Conservation (phyloP, 1,140 invertebrate genomes). For the Eriosoma lanigerum region DNA sequence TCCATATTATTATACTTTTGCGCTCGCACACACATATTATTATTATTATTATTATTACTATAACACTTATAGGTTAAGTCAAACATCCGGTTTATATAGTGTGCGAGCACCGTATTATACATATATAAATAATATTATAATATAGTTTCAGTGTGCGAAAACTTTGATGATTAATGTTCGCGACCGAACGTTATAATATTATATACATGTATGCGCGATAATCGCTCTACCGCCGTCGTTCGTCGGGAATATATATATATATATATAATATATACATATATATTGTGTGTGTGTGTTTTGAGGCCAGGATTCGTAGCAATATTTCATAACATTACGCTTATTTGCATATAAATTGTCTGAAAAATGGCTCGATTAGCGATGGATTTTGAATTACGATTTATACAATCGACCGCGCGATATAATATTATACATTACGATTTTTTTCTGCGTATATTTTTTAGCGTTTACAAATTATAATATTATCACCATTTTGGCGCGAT, state of each 20-base stretch:
- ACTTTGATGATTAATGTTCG: conserved; percentile 24
- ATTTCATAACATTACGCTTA: too few relatives aligned
- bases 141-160: neutral
- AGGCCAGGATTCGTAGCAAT: too few relatives aligned
- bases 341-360: neutral
- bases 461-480: too few relatives aligned
- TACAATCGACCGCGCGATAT: too few relatives aligned
- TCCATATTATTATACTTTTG: neutral
- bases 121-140: neutral
- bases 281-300: too few relatives aligned
- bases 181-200: neutral
- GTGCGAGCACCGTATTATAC: neutral
- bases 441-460: too few relatives aligned
- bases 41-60: neutral
- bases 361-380: neutral
- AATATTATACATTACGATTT: too few relatives aligned
- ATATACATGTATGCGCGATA: neutral
- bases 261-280: too few relatives aligned
- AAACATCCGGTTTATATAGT: conserved; percentile 31
- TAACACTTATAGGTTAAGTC: conserved; percentile 6
- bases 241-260: neutral
- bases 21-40: neutral
- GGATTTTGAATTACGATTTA: too few relatives aligned
- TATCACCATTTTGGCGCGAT: too few relatives aligned
- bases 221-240: neutral